Evolutionary conservation across 2,797 vertebrate species (phyloP), one percentile per base, ranked within the genome.

Genomic region (Chelidonichthys spinosus): DNA sequence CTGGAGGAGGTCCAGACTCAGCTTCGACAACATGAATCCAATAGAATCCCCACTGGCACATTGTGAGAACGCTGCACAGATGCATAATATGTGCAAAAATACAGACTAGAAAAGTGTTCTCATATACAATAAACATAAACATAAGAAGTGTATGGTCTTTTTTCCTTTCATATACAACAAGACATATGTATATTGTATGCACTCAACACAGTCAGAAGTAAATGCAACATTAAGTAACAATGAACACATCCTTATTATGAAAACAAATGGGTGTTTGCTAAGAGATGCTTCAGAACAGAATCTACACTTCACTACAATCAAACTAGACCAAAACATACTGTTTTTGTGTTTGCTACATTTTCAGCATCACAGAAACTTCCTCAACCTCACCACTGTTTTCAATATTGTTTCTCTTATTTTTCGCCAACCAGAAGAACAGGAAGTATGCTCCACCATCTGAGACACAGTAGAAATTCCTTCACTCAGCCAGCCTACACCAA

Each of bases 1-100:
- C 69, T 94, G 35, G 87, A 95, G 81, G 89, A 94, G 85, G 92
- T 91, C 77, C 92, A 91, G 90, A 86, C 91, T 62, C 86, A 93
- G 54, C 47, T 93, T 47, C 87, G 37, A 71, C 89, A 86, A 44
- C 85, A 91, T 13, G 84, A 96, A 74, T 3, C 17, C 0, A 11
- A 76, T 10, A 69, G 17, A 62, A 32, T 61, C 42, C 53, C 50
- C 36, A 36, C 17, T 35, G 44, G 17, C 40, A 70, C 54, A 63
- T n/a, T 40, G 79, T 87, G 40, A 80, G 79, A 62, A 70, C 7
- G 4, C 49, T 25, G 46, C 9, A 10, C 17, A 65, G 36, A 71
- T 25, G 60, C 33, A 83, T 15, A 50, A 44, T 14, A 40, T 32
- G 52, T 2, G 3, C 33, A 69, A 39, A 50, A 44, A 74, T 11